A percentile compares a stretch with the other conserved stretches of the same genome.
phyloP scores from a whole-genome alignment of 1,140 invertebrate genomes.

The Aradophagus sp. region DNA sequence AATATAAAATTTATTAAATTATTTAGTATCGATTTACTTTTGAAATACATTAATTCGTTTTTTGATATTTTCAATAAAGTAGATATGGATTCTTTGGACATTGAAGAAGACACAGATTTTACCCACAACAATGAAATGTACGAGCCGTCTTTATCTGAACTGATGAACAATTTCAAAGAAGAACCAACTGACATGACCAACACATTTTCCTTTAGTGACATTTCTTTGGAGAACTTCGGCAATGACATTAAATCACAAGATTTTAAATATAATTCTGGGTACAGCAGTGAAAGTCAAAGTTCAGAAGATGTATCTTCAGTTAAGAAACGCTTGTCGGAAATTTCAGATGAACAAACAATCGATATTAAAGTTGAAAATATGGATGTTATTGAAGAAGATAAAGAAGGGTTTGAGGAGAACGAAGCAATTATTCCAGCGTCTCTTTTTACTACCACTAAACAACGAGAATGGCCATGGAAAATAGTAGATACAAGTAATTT shows the following conservation, averaged over 20 bases:
- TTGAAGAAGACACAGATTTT: constrained; percentile 60
- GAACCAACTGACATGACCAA: too few relatives aligned
- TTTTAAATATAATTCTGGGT: constrained; percentile 28
- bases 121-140: constrained; percentile 34
- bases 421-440: constrained; percentile 47
- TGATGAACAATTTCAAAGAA: constrained; percentile 62
- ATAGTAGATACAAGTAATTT: constrained; percentile 8
- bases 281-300: constrained; percentile 46
- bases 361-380: constrained; percentile 10
- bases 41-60: too few relatives aligned
- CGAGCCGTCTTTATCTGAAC: constrained; percentile 58
- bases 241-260: constrained; percentile 5
- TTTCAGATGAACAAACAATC: neutral
- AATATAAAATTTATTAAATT: too few relatives aligned
- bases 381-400: constrained; percentile 4
- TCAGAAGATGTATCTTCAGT: constrained; percentile 29
- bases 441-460: constrained; percentile 56
- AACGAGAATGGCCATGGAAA: constrained; percentile 63
- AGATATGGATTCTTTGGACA: constrained; percentile 61
- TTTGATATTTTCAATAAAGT: constrained; percentile 12
- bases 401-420: constrained; percentile 3
- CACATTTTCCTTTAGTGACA: too few relatives aligned
- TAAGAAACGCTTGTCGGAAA: constrained; percentile 3
- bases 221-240: constrained; percentile 4
- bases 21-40: too few relatives aligned